Evolutionary conservation across 2,113 vertebrate genomes (phyloP).

Genomic region (Xerus inauris): DNA sequence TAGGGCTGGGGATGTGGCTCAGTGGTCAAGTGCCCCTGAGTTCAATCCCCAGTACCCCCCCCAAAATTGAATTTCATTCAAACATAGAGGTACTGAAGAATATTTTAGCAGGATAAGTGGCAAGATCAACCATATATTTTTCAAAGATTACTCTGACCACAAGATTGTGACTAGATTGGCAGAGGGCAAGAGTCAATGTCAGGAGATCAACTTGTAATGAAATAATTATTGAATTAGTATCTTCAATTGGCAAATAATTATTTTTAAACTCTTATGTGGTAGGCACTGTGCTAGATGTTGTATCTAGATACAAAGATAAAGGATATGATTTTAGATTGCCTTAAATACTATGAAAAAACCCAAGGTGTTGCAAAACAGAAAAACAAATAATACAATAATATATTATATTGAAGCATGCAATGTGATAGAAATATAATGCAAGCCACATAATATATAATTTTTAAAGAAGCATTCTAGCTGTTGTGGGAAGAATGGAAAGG

Average conservation of each 20-base stretch:
- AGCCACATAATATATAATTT: background rate
- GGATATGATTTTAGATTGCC: background rate
- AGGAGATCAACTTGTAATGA: background rate
- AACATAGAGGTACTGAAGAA: background rate
- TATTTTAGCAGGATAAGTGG: background rate
- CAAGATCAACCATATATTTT: background rate
- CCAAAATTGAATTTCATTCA: background rate
- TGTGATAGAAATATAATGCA: background rate
- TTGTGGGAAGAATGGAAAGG: background rate
- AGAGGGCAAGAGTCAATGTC: background rate
- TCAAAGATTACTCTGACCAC: background rate
- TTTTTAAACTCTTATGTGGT: background rate
- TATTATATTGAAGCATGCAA: background rate
- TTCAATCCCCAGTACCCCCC: too few species aligned
- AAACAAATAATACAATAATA: background rate
- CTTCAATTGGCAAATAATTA: conserved; percentile 24
- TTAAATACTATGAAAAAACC: background rate
- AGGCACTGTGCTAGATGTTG: background rate
- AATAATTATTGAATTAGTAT: conserved; percentile 52
- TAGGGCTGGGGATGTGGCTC: too few species aligned
- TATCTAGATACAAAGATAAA: background rate
- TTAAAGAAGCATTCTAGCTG: background rate
- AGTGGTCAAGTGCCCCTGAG: too few species aligned
- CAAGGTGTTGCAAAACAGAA: background rate
- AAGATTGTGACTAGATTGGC: background rate